Evolutionary conservation across 2,113 vertebrate genomes (phyloP), one percentile per base, ranked within the genome.

Genomic region (Tragelaphus buxtoni): DNA sequence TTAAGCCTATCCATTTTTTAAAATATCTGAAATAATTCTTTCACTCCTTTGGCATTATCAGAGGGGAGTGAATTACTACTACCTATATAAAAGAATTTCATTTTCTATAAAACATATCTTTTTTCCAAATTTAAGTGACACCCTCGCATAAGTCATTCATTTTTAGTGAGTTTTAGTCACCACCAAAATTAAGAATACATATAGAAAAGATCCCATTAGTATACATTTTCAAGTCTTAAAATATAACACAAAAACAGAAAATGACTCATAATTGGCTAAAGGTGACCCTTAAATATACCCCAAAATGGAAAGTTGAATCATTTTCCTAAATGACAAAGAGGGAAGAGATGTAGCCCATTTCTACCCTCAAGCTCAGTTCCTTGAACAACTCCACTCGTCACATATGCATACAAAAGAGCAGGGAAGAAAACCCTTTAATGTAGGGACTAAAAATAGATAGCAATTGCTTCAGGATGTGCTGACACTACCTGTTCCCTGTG

Each of bases 301-400:
- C 18, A 65, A 97, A 97, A 77, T 94, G 61, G 76, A 96, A 97
- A 90, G 32, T 56, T 28, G 49, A 96, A 92, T 95, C 51, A 91
- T 96, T 97, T 96, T 96, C 24, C 91, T 90, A 65, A 96, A 88
- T 93, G 76, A 88, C 42, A 95, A 90, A 94, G 58, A 90, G 10
- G 20, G 8, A 82, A 83, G 32, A 91, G 14, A 56, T 58, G 35
- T 60, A 53, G 24, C 7, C 9, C 20, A 35, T 55, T 91, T 92
- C 30, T 17, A 93, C 53, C n/a, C n/a, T 72, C 30, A 20, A 82
- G 13, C 18, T 95, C 58, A 49, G 32, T 61, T 72, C 30, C 39
- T 81, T 86, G 30, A 69, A 51, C 61, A 69, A 63, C 14, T 9
- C 5, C 18, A 42, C 42, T 79, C 61, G 60, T 79, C 13, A 72